Conservation (phyloP, 2,888 invertebrate species). For the Dicranocentrus wangi region DNA sequence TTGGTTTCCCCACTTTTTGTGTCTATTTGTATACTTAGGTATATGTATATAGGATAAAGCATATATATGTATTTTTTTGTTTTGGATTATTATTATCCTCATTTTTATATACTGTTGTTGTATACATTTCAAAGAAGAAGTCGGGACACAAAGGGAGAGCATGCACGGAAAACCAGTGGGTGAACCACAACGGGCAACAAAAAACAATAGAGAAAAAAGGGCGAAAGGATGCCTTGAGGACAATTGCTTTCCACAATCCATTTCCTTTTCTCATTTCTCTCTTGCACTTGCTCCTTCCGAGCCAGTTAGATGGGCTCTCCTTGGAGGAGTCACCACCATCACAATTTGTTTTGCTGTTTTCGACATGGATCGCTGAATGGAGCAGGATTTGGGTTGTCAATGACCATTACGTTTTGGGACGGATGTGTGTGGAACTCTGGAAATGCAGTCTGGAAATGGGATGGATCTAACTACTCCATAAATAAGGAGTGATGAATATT, state of each 20-base stretch:
- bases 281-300: not conserved
- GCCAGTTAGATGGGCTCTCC: too few species aligned
- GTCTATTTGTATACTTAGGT: too few species aligned
- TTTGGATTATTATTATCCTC: too few species aligned
- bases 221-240: constrained; percentile 18
- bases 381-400: not conserved
- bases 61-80: too few species aligned
- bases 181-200: not conserved
- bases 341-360: constrained; percentile 5
- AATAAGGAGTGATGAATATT: too few species aligned
- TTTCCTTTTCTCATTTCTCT: constrained; percentile 35
- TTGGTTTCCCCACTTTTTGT: too few species aligned
- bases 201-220: not conserved
- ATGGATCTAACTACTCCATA: not conserved
- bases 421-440: not conserved
- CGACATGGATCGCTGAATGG: not conserved
- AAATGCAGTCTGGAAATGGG: not conserved
- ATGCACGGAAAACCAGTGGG: not conserved
- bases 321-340: too few species aligned
- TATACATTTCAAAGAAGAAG: too few species aligned
- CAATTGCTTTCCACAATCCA: constrained; percentile 25
- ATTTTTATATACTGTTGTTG: too few species aligned
- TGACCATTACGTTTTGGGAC: not conserved
- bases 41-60: too few species aligned
- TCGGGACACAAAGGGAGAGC: not conserved